Base-by-base conservation (phyloP, 2,113 vertebrate species). In the Tyto alba region DNA sequence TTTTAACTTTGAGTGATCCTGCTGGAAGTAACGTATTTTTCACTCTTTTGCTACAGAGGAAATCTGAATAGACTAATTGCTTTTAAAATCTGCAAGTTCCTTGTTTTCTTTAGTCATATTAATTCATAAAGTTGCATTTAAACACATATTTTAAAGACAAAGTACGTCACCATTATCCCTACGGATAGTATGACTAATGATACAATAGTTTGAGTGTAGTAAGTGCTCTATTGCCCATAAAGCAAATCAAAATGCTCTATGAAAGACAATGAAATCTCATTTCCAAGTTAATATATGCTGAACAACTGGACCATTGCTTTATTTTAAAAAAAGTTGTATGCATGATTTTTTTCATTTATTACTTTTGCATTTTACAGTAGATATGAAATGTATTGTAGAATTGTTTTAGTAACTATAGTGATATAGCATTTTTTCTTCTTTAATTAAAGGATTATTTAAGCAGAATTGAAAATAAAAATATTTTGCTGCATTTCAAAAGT, bases 1-100 rank as follows among this genome's bases (percentile, higher is more conserved):
- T 60, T 91, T 96, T 92, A 88, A 84, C 22, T 88, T 77, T 77
- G 56, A 91, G 11, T 69, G 52, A 13, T 95, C 26, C 74, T 80
- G 32, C 38, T 96, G 64, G 56, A 96, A 95, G 69, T 59, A 95
- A 81, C 50, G 68, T 47, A 27, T 57, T 69, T 88, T 94, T 78
- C 41, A 10, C 27, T 88, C 20, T 56, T 95, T 91, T 81, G 41
- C 40, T 76, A 57, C 30, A n/a, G 19, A 81, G 7, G 36, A 47
- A 79, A 66, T 60, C 68, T 48, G 40, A 86, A 62, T 29, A 90
- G 25, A 74, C 13, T 67, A 57, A 80, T 53, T 62, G 4, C 25
- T 79, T 59, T 72, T 38, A 12, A 73, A 86, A 63, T 64, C 21
- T 72, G 21, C 40, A 17, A 43, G 40, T 18, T 89, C 5, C 12